A percentile compares a stretch with the other conserved stretches of the same genome.
Evolutionary conservation across 30 jellyfish, hydroid and myxozoan genomes (phyloP).

Genomic region (Clytia hemisphaerica): DNA sequence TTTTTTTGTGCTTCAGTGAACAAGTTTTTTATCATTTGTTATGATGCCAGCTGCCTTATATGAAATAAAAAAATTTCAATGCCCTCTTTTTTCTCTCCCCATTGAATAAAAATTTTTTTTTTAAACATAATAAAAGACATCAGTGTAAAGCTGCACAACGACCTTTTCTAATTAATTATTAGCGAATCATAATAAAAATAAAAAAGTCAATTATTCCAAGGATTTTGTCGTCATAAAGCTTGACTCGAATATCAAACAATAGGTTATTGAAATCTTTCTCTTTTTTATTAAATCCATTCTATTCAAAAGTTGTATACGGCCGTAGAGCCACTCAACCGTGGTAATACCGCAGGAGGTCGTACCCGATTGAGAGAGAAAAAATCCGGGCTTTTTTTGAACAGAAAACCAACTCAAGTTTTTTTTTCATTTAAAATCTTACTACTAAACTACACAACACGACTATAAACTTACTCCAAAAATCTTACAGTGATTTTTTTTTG

Average conservation of each 20-base stretch:
- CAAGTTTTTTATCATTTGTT: slow-evolving; percentile 10
- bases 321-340: slow-evolving; percentile 28
- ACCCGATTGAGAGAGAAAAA: too few species aligned
- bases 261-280: not conserved
- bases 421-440: too few species aligned
- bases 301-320: slow-evolving; percentile 7
- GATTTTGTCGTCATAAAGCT: slow-evolving; percentile 20
- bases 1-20: slow-evolving; percentile 4
- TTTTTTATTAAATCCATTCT: not conserved
- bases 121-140: slow-evolving; percentile 21
- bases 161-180: slow-evolving; percentile 14
- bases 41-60: slow-evolving; percentile 15
- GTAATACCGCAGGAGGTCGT: slow-evolving; percentile 22
- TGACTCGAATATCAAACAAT: slow-evolving; percentile 6
- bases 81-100: slow-evolving; percentile 2
- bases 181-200: slow-evolving; percentile 14
- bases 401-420: too few species aligned
- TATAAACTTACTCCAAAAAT: too few species aligned
- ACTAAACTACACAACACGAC: too few species aligned
- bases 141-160: slow-evolving; percentile 30
- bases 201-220: slow-evolving; percentile 15
- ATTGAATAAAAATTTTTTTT: too few species aligned
- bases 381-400: too few species aligned
- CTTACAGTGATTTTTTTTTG: too few species aligned
- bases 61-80: slow-evolving; percentile 7